Base-by-base conservation (phyloP, 2,888 invertebrate genomes). In the Girardia tigrina region DNA sequence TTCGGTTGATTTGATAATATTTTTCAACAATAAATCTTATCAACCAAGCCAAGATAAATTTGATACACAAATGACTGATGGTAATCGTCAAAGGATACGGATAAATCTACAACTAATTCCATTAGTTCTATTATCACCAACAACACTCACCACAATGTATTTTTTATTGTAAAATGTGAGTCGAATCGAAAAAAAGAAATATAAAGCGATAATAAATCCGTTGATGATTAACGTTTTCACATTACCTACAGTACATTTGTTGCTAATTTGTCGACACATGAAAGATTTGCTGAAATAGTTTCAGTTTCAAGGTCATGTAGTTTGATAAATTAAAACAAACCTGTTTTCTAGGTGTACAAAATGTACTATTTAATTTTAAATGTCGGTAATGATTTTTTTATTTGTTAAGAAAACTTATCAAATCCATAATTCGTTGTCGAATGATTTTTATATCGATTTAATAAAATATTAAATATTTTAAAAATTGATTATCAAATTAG, bases 11-110 rank as follows among this genome's bases (percentile, higher is more conserved):
- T 29, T 80, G 79, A 1, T 80, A 79, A 42, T 78, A 79, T 74
- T 79, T 80, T 73, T 81, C 79, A 76, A 81, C 69, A n/a, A 87
- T 79, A 29, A 81, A 80, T 29, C 94, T 88, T 56, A 91, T 88
- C 16, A 90, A 73, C 2, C 88, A 87, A 0, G 95, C 89, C 73
- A 94, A 85, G 4, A 90, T 78, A 85, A 91, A 94, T 85, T 98
- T 98, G 70, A 94, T 86, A 29, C 91, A 85, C 81, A 97, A 85
- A 85, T 98, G 98, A 80, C 91, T 90, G 81, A 90, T 87, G 6
- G 95, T 94, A 76, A 94, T 90, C 0, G 90, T 88, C 75, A 98
- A 86, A 0, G 98, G 97, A 84, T 89, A 92, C 79, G 90, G 88
- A 81, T 92, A 90, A 79, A 88, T 89, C 92, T 95, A 86, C 76